Base-by-base conservation (phyloP, 2,888 invertebrate species). In the Periphyllus acericola region DNA sequence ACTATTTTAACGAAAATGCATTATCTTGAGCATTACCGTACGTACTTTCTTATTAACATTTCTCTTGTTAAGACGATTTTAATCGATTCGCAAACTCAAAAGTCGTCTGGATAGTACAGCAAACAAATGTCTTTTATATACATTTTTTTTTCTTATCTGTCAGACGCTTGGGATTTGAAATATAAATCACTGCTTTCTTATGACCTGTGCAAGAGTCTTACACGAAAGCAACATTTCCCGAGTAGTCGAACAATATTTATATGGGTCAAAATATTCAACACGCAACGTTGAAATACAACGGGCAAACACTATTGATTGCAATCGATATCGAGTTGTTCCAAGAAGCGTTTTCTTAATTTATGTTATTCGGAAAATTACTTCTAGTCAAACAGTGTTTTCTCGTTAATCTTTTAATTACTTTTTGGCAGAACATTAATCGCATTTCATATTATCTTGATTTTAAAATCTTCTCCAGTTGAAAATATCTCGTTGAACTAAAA, bases 91-190 rank as follows among this genome's bases (percentile, higher is more conserved):
- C 21, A 60, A 3, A 60, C 60, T 60, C 60, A 60, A 60, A 21
- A 60, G 21, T 55, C 55, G 5, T 55, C 21, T 21, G 21, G 55
- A n/a, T n/a, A 55, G 21, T 25, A 25, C 60, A 66, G 3, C 17
- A 66, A 66, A 66, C 66, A 68, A 68, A 68, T 68, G 68, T 68
- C 29, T 68, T 29, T 68, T 68, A 68, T n/a, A 29, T 68, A 68
- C 11, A 11, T 8, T 68, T 66, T 68, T 68, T 25, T 17, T 68
- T 68, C 2, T 60, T 60, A 68, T 29, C 68, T 68, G 68, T 29
- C 68, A 9, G 68, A 8, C 60, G 60, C 21, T 25, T 3, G 68
- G 29, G 68, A 68, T 29, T 68, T 6, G 29, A 68, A 68, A 29
- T 68, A 68, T 68, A 68, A 68, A 68, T 68, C 68, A 68, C 68